Evolutionary conservation across 2,888 invertebrate species (phyloP).

Genomic region (Drosophila borealis): DNA sequence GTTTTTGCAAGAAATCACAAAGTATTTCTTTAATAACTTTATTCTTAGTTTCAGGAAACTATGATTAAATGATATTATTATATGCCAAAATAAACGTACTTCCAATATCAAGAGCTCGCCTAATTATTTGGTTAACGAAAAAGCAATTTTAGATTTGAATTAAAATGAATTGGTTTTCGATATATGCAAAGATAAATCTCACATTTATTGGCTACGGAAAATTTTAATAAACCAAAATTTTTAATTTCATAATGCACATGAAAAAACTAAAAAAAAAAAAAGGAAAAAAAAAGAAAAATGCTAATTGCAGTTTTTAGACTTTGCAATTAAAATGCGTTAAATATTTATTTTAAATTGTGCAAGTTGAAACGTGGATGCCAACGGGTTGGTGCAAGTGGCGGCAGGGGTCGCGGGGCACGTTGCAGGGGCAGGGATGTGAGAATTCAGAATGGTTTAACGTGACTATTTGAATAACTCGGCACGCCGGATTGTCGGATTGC

Average conservation of each 20-base stretch:
- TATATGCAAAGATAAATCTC: background rate
- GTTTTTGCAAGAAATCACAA: no score
- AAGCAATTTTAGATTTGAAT: background rate
- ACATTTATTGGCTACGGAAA: background rate
- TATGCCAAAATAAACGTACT: no score
- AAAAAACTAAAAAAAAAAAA: background rate
- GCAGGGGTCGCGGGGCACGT: no score
- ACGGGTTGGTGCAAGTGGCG: no score
- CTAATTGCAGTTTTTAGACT: conserved; percentile 59
- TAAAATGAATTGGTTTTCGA: background rate
- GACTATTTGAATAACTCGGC: conserved; percentile 55
- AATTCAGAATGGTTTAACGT: conserved; percentile 44
- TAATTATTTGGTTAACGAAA: no score
- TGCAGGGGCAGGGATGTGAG: conserved; percentile 9
- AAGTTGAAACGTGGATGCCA: background rate
- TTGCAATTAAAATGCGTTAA: conserved; percentile 61
- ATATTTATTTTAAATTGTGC: conserved; percentile 64
- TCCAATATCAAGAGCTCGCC: no score
- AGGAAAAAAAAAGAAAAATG: background rate
- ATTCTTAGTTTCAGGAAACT: no score
- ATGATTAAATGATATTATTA: no score
- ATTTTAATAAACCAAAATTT: background rate
- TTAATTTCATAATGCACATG: conserved; percentile 3
- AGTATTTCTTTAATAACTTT: no score
- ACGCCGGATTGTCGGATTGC: background rate